A percentile compares a stretch with the other conserved stretches of the same genome.
Evolutionary conservation across 2,888 invertebrate species (phyloP).

Genomic region (Uropetala carovei): DNA sequence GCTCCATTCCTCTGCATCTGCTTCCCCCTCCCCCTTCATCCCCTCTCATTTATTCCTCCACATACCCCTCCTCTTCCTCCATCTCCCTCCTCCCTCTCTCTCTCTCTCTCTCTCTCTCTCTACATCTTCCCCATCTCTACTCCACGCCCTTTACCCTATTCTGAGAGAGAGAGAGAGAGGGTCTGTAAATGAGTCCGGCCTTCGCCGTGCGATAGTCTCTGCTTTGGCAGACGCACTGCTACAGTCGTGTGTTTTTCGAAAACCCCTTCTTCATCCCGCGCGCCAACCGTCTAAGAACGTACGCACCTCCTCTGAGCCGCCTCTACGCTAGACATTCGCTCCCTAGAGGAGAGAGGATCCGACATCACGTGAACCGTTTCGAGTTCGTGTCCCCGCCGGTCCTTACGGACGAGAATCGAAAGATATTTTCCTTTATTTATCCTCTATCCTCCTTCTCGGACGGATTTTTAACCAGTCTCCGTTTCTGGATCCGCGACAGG

Average conservation of each 20-base stretch:
- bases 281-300: constrained; percentile 20
- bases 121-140: neutral
- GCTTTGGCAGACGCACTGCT: constrained; percentile 53
- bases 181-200: neutral
- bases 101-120: neutral
- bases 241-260: constrained; percentile 56
- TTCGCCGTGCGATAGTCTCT: constrained; percentile 42
- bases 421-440: neutral
- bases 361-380: neutral
- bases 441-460: neutral
- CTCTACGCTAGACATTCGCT: neutral
- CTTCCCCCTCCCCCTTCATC: neutral
- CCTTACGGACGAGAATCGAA: neutral
- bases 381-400: neutral
- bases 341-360: neutral
- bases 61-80: neutral
- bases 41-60: neutral
- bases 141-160: constrained; percentile 57
- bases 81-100: neutral
- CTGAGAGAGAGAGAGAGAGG: constrained; percentile 49
- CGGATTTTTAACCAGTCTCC: neutral
- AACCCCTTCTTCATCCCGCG: constrained; percentile 31
- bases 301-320: constrained; percentile 5
- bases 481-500: constrained; percentile 25
- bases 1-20: neutral